Evolutionary conservation across 2,797 vertebrate species (phyloP).

Genomic region (Cirrhinus molitorella): DNA sequence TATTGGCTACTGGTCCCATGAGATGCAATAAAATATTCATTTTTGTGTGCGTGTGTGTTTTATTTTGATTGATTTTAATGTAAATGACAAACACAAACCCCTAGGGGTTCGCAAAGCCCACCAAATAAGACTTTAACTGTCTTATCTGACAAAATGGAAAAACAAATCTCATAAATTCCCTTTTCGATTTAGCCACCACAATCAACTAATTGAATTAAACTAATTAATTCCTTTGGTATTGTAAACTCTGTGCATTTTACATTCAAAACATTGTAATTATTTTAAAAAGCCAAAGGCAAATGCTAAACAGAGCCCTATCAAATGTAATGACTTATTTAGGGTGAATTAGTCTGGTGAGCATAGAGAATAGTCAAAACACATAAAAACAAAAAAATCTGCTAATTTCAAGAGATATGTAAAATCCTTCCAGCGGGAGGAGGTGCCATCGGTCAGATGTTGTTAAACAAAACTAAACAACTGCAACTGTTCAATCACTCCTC

Average conservation of each 20-base stretch:
- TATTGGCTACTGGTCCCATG: background rate
- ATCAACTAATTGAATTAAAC: background rate
- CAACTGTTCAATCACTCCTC: slow-evolving; percentile 8
- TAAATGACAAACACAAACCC: background rate
- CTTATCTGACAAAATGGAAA: background rate
- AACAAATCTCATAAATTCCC: background rate
- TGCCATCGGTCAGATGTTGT: slow-evolving; percentile 7
- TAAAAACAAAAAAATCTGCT: too few relatives aligned
- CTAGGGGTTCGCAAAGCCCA: background rate
- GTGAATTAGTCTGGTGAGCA: background rate
- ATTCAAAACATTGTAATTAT: slow-evolving; percentile 12
- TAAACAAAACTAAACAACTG: slow-evolving; percentile 25
- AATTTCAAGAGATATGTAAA: slow-evolving; percentile 1
- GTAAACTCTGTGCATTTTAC: background rate
- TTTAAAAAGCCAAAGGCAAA: background rate
- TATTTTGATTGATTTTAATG: background rate
- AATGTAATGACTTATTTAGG: background rate
- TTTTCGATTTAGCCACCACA: slow-evolving; percentile 13
- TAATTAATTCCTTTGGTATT: background rate
- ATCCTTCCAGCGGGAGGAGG: slow-evolving; percentile 11
- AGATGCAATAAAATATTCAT: background rate
- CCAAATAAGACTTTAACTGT: background rate
- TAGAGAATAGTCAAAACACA: background rate
- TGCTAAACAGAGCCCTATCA: background rate
- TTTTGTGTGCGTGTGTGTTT: background rate